phyloP scores from a whole-genome alignment of 2,797 vertebrate species.

The Anolis apletophallus region DNA sequence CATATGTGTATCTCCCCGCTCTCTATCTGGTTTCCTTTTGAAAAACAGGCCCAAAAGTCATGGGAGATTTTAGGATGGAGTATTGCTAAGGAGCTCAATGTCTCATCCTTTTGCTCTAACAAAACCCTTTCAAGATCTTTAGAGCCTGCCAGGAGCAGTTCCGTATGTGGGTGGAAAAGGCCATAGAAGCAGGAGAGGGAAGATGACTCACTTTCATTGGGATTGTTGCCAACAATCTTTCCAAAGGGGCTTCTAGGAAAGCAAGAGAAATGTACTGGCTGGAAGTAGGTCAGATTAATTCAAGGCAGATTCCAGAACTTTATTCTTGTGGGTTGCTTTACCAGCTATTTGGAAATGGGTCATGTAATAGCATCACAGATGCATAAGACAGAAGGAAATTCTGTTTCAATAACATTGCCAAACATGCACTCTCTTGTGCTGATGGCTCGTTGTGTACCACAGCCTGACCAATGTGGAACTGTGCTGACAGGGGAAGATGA shows the following conservation, averaged over 20 bases:
- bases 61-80: background rate
- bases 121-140: slow-evolving; percentile 4
- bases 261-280: background rate
- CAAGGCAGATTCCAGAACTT: background rate
- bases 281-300: slow-evolving; percentile 21
- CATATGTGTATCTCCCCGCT: background rate
- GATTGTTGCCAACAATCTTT: slow-evolving; percentile 8
- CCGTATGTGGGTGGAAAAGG: background rate
- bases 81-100: background rate
- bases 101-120: background rate
- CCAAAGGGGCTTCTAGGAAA: slow-evolving; percentile 11
- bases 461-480: background rate
- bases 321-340: slow-evolving; percentile 1
- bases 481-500: background rate
- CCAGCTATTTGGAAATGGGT: background rate
- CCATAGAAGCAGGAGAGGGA: slow-evolving; percentile 12
- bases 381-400: background rate
- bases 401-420: background rate
- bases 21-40: background rate
- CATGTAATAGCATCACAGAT: background rate
- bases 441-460: background rate
- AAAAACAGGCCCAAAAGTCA: background rate
- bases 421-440: background rate
- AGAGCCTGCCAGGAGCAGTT: background rate
- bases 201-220: slow-evolving; percentile 12